Base-by-base conservation (phyloP, 2,888 invertebrate species). In the Limulus polyphemus region DNA sequence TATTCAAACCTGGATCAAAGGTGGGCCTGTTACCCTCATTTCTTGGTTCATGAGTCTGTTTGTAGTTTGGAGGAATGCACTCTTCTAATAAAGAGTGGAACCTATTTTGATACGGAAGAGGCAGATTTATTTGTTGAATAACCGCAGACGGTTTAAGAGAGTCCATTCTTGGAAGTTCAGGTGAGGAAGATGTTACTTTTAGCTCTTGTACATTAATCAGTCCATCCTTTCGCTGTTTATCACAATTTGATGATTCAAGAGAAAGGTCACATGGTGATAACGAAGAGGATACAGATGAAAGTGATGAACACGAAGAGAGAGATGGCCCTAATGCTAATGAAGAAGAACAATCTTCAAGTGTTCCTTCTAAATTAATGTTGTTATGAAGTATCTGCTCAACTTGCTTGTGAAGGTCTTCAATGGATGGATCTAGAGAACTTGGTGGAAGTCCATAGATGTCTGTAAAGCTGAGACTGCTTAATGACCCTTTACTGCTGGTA, bases 361-460 rank as follows among this genome's bases (percentile, higher is more conserved):
- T 32, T 32, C 32, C 32, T 46, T 69, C 67, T 11, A 59, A 59
- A 47, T 52, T 62, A 57, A 60, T 62, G 55, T 59, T 60, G 59
- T 62, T 63, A 65, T 77, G 76, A 56, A 81, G 74, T 51, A 81
- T 74, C 59, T 85, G 83, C 75, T 88, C 88, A 57, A 92, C 89
- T 70, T 93, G 82, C 71, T 89, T 82, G 74, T 94, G 92, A 60
- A 95, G 81, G 77, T 95, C 94, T 17, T 75, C 75, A 49, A 76
- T 69, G 65, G 73, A 73, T 49, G 73, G 71, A 61, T 74, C 74
- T 47, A 68, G 68, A 11, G 73, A 69, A 72, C 81, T 83, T 74
- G 90, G 87, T 1, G 90, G 88, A 55, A 89, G 88, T 0, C 90
- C 90, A 74, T 95, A 95, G 69, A 95, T 93, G 76, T 95, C 95